Percentiles rank a stretch among this genome's conserved stretches.
Evolutionary conservation across 1,140 invertebrate species (phyloP).

Genomic region (Steinernema khuongi): DNA sequence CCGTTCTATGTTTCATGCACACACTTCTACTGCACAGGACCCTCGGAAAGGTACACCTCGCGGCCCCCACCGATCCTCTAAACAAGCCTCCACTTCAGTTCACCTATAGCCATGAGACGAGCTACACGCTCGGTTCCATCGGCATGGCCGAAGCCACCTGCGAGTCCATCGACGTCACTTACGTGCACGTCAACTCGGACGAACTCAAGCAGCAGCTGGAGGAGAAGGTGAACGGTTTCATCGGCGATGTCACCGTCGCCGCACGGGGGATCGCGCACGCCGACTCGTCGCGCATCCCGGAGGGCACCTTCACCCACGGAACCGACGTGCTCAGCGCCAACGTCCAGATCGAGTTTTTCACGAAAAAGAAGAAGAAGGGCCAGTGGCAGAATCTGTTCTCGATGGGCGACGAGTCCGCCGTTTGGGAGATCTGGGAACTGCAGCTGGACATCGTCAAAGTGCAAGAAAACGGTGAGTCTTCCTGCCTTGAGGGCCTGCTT

Average conservation of each 20-base stretch:
- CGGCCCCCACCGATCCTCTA: background rate
- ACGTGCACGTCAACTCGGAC: background rate
- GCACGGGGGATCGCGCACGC: background rate
- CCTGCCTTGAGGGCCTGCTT: no score
- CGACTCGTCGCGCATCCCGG: background rate
- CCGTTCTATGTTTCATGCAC: slow-evolving; percentile 9
- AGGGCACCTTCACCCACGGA: slow-evolving; percentile 4
- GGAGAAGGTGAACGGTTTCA: background rate
- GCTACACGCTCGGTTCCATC: slow-evolving; percentile 3
- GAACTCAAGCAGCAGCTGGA: background rate
- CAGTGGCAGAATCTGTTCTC: background rate
- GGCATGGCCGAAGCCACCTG: background rate
- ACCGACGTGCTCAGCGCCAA: slow-evolving; percentile 6
- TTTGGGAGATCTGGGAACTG: slow-evolving; percentile 5
- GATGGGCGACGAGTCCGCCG: background rate
- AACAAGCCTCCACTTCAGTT: background rate
- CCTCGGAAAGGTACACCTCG: background rate
- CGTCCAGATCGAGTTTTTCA: slow-evolving; percentile 7
- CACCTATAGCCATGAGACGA: background rate
- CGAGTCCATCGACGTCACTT: slow-evolving; percentile 11
- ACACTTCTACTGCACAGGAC: background rate
- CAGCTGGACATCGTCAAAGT: background rate
- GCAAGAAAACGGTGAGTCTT: background rate
- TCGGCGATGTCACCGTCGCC: background rate
- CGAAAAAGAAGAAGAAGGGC: slow-evolving; percentile 2